Percentiles rank a stretch among this genome's conserved stretches.
phyloP scores from a whole-genome alignment of 92 coral and sea anemone genomes.

The Zoanthus sociatus region DNA sequence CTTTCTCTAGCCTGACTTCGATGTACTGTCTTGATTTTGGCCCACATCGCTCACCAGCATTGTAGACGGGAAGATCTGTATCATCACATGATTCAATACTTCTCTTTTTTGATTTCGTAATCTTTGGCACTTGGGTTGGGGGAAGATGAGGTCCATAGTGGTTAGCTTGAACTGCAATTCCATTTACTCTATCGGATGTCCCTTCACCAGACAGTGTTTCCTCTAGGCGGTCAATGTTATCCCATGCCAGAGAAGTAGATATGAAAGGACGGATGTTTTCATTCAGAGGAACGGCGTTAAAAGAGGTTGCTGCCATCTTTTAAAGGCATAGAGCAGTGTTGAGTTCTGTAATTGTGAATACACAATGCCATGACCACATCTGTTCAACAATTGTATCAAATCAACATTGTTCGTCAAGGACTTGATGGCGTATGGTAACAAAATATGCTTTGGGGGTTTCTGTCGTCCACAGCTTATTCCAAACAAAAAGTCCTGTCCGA shows the following conservation, averaged over 20 bases:
- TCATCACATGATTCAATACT: not conserved
- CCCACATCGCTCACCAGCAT: too few species aligned
- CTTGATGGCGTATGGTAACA: slow-evolving; percentile 68
- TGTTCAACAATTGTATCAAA: slow-evolving; percentile 60
- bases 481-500: slow-evolving; percentile 66
- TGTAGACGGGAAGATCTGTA: too few species aligned
- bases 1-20: not conserved
- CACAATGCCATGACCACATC: slow-evolving; percentile 68
- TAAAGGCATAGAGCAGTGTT: slow-evolving; percentile 59
- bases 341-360: slow-evolving; percentile 72
- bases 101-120: slow-evolving; percentile 44
- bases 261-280: slow-evolving; percentile 42
- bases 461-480: slow-evolving; percentile 59
- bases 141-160: slow-evolving; percentile 63
- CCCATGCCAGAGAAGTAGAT: slow-evolving; percentile 51
- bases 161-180: slow-evolving; percentile 59
- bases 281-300: slow-evolving; percentile 48
- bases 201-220: slow-evolving; percentile 55
- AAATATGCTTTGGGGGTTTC: slow-evolving; percentile 74
- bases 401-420: slow-evolving; percentile 63
- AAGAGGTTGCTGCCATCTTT: slow-evolving; percentile 13
- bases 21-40: too few species aligned
- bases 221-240: slow-evolving; percentile 50
- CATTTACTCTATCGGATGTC: slow-evolving; percentile 55
- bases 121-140: not conserved